Conservation (phyloP, 2,888 invertebrate species). For the Eilema caniola region DNA sequence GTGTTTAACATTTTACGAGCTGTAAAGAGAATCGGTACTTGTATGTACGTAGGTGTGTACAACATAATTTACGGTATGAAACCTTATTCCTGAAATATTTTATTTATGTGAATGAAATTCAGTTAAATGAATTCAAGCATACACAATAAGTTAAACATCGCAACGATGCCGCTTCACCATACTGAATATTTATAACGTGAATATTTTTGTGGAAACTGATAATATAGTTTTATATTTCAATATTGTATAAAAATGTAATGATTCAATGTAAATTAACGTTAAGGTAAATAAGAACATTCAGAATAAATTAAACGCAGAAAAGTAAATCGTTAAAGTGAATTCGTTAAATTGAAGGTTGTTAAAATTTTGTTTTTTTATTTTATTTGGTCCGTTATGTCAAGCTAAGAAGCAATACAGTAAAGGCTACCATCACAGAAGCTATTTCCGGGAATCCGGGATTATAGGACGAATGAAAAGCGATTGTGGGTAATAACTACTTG, state of each 20-base stretch:
- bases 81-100: neutral
- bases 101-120: neutral
- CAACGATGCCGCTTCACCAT: neutral
- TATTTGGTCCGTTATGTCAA: too few species aligned
- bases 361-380: too few species aligned
- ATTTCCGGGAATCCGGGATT: too few species aligned
- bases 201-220: neutral
- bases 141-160: neutral
- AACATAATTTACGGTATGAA: neutral
- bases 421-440: too few species aligned
- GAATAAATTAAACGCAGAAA: too few species aligned
- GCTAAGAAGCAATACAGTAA: too few species aligned
- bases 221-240: neutral
- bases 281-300: neutral
- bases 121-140: neutral
- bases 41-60: neutral
- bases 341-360: too few species aligned
- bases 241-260: neutral
- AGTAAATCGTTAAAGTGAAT: too few species aligned
- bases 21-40: neutral
- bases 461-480: too few species aligned
- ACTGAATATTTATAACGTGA: constrained; percentile 13
- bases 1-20: neutral
- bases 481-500: too few species aligned
- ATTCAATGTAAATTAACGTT: neutral